Conservation (phyloP, 2,888 invertebrate species). For the Epiblema foenella region DNA sequence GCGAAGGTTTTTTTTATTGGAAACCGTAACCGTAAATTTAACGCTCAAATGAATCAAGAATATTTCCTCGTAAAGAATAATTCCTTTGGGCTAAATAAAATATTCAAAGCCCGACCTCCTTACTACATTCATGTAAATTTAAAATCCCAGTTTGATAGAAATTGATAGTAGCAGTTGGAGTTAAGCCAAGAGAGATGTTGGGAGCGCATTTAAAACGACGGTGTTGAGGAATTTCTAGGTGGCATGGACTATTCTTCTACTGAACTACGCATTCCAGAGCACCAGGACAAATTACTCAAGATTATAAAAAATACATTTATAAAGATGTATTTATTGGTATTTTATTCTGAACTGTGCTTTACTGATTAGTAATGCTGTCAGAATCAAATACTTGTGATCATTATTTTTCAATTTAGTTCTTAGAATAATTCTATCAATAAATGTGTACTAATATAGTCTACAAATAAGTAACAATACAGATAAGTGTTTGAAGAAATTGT, state of each 20-base stretch:
- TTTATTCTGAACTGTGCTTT: neutral
- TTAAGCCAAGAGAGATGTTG: constrained; percentile 67
- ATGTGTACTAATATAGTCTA: too few species aligned
- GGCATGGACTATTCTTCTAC: constrained; percentile 39
- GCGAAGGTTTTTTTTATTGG: neutral
- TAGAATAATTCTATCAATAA: too few species aligned
- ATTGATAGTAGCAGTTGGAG: constrained; percentile 72
- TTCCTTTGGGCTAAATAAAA: constrained; percentile 49
- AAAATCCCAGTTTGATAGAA: constrained; percentile 70
- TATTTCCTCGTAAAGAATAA: neutral
- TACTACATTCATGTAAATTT: constrained; percentile 58
- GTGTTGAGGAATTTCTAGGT: constrained; percentile 62
- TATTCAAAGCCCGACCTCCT: constrained; percentile 51
- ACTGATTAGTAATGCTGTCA: neutral
- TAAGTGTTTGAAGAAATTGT: too few species aligned
- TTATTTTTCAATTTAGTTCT: neutral
- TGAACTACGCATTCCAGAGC: constrained; percentile 26
- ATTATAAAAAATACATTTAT: neutral
- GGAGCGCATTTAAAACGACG: constrained; percentile 75
- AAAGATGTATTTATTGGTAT: neutral
- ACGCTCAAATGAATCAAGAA: constrained; percentile 3
- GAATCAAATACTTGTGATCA: neutral
- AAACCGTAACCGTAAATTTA: neutral
- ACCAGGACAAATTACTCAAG: constrained; percentile 24
- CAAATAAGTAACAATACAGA: too few species aligned